Percentiles rank a stretch among this genome's conserved stretches.
phyloP scores from a whole-genome alignment of 2,888 invertebrate species.

The Caradrina clavipalpis region DNA sequence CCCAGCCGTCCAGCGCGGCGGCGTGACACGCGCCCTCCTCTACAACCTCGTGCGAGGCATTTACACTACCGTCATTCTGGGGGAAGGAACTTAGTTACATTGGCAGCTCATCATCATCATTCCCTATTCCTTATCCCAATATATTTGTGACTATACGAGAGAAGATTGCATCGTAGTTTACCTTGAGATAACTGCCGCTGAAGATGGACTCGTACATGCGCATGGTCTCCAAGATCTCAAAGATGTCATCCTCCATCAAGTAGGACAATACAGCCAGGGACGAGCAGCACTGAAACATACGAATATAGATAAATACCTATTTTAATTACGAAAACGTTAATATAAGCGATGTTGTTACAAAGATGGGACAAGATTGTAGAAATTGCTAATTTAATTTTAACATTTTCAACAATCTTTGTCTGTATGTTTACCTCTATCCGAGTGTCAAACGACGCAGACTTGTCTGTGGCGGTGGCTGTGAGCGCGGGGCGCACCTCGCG shows the following conservation, averaged over 20 bases:
- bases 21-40: conserved; percentile 93
- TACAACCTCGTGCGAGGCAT: conserved; percentile 92
- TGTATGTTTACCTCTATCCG: conserved; percentile 93
- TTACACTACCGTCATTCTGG: conserved; percentile 93
- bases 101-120: not conserved
- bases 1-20: conserved; percentile 97
- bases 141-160: too few species aligned
- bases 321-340: too few species aligned
- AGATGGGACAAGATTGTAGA: too few species aligned
- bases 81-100: conserved; percentile 44
- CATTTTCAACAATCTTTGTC: too few species aligned
- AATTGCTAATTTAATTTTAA: too few species aligned
- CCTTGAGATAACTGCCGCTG: conserved; percentile 94
- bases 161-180: conserved; percentile 51
- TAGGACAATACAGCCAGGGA: conserved; percentile 96
- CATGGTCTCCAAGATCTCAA: conserved; percentile 94
- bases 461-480: conserved; percentile 93
- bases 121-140: not conserved
- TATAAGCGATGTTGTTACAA: too few species aligned
- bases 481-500: conserved; percentile 94
- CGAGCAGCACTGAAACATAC: conserved; percentile 93
- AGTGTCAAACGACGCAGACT: conserved; percentile 93
- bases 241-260: conserved; percentile 94
- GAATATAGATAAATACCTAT: not conserved
- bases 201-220: conserved; percentile 95